Conservation (phyloP, 2,797 vertebrate species). For the Phyllotis vaccarum region DNA sequence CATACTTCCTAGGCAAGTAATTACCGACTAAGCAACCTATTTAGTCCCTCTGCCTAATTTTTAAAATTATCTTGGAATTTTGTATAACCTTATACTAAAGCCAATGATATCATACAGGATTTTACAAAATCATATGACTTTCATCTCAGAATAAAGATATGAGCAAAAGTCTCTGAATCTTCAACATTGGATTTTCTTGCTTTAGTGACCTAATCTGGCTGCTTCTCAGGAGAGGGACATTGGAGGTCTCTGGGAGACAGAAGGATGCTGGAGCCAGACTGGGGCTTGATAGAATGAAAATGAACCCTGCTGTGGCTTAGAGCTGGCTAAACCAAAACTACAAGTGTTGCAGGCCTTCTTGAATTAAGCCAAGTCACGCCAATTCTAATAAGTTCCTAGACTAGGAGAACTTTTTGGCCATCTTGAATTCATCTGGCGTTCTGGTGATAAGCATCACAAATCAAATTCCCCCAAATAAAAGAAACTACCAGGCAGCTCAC, state of each 20-base stretch:
- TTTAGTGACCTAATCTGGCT: constrained; percentile 53
- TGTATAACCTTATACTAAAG: constrained; percentile 46
- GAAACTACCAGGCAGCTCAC: not conserved
- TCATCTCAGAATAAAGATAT: constrained; percentile 54
- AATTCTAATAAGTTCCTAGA: not conserved
- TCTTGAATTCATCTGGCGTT: not conserved
- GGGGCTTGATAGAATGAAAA: not conserved
- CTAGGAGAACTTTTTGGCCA: not conserved
- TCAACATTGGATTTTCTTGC: constrained; percentile 23
- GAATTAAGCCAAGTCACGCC: not conserved
- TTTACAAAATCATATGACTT: constrained; percentile 18
- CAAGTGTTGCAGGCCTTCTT: too few relatives aligned
- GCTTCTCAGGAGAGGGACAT: not conserved
- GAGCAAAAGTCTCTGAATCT: not conserved
- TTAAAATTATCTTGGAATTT: constrained; percentile 60
- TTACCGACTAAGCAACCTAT: not conserved
- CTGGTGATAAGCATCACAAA: constrained; percentile 23
- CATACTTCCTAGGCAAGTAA: not conserved
- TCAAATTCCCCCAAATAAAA: not conserved
- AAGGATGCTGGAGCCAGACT: not conserved
- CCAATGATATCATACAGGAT: constrained; percentile 9
- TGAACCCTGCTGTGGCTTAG: not conserved
- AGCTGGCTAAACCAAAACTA: not conserved
- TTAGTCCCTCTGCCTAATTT: not conserved
- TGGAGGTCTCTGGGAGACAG: not conserved